A percentile compares a stretch with the other conserved stretches of the same genome.
These are phyloP conservation scores for Megaptera novaeangliae DNA, from an alignment of 2,113 vertebrate species.

Conservation along the genomic window DNA sequence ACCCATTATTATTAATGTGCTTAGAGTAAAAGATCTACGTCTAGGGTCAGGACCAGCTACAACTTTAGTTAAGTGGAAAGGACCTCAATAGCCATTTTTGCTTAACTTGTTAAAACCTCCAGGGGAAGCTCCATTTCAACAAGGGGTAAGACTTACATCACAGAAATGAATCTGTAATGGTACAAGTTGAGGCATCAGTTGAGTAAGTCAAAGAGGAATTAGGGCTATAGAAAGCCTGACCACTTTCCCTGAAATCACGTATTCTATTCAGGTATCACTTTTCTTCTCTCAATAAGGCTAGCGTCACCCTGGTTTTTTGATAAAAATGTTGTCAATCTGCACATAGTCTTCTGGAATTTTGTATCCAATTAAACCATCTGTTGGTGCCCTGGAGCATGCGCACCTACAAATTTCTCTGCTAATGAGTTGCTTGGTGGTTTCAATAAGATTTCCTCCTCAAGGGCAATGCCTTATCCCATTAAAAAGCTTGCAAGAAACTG, in stretches of 20 bases:
- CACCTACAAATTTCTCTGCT: slow-evolving; percentile 12
- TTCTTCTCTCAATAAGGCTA: background rate
- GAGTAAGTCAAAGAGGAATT: background rate
- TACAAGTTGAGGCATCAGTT: background rate
- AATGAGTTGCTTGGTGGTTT: slow-evolving; percentile 12
- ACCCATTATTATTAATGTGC: background rate
- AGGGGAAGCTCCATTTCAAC: background rate
- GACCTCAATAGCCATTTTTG: background rate
- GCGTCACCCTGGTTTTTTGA: background rate
- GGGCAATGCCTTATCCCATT: background rate
- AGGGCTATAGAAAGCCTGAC: accelerated
- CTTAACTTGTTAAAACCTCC: background rate
- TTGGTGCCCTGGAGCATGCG: slow-evolving; percentile 7
- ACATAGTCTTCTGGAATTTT: slow-evolving; percentile 14
- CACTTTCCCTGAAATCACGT: background rate
- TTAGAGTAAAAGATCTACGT: background rate
- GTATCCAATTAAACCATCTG: slow-evolving; percentile 45
- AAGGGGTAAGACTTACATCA: background rate
- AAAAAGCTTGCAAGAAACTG: background rate
- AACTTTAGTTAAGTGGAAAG: background rate
- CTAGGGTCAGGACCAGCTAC: background rate
- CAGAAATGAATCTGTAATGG: background rate
- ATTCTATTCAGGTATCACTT: background rate
- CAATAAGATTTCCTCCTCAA: background rate
- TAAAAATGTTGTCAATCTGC: background rate